Evolutionary conservation across 92 coral and sea anemone genomes (phyloP), one percentile per base, ranked within the genome.

Genomic region (Phenganax stokvisi): DNA sequence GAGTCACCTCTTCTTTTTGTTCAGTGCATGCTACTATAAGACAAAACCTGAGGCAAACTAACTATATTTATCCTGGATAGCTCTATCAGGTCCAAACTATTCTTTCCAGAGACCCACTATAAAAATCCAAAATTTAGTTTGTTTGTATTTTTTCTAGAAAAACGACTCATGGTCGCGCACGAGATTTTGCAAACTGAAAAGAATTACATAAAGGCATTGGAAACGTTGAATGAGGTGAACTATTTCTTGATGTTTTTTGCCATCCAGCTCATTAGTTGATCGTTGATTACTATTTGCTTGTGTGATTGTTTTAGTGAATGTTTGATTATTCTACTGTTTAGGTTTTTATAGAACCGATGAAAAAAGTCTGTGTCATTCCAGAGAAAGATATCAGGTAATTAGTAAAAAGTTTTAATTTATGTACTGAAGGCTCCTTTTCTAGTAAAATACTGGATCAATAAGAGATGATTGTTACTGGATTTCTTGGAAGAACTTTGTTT

Each of bases 111-210:
- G 47, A 37, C 47, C 47, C 47, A 37, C 47, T 37, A 1, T 37
- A 37, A 37, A 37, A 37, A 1, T 37, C 3, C 0, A 9, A 57
- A 37, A 3, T 56, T 20, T 12, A 52, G 17, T 69, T 8, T 47
- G 10, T 75, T 25, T 82, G 58, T 29, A 17, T 80, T 71, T 84
- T 59, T 57, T 65, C 29, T 85, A 94, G 98, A 91, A 86, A 94
- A 90, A 74, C 87, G 98, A 78, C 67, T 89, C 62, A 93, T 87
- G 67, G 88, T 91, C 28, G 97, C 99, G 0, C 91, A 86, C 52
- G 99, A 96, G 74, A 96, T 96, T 28, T 63, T 96, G 74, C 92
- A 91, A 51, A 96, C 99, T 71, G 99, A 96, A 78, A 92, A 96
- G 87, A 96, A 87, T 71, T 96, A 96, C 77, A 84, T 96, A 66